Base-by-base conservation (phyloP, 2,797 vertebrate species). In the Arvicola amphibius region DNA sequence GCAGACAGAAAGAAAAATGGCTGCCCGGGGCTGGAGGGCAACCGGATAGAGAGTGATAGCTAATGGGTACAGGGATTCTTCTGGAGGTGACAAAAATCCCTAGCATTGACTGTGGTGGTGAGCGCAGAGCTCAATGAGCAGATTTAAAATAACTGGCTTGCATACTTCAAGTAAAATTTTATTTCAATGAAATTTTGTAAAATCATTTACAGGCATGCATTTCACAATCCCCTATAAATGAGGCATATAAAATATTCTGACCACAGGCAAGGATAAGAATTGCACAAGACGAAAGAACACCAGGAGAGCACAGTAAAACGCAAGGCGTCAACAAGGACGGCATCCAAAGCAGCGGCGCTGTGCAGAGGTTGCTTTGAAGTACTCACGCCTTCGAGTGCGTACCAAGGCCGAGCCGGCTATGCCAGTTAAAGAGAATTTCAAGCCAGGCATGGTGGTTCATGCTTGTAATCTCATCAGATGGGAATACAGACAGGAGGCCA, bases 251-350 rank as follows among this genome's bases (percentile, higher is more conserved):
- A 79, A 48, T 17, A 83, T 63, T 97, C 96, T 95, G 95, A 73
- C 79, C 67, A 37, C 8, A 97, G 89, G 91, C 92, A 98, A 95
- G 53, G 56, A n/a, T 61, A 79, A 74, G 84, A 73, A 80, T 9
- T 71, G 34, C 11, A 48, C 1, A 43, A 9, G 21, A 37, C 34
- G 73, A n/a, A 76, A 21, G 27, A 65, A 88, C 76, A 48, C 0
- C 37, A 65, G 67, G 63, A 69, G 43, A 69, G 32, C 10, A 1
- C 63, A 69, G 63, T 1, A 13, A 67, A 34, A n/a, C 25, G 32
- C n/a, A 46, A 94, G 93, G 73, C 27, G 73, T 29, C 56, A 71
- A 11, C 7, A 83, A 92, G 53, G 69, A 65, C 48, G 8, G 77
- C 48, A 81, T 84, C 16, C 59, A 91, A 85, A 93, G 63, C 13